A percentile compares a stretch with the other conserved stretches of the same genome.
Evolutionary conservation across 2,113 vertebrate genomes (phyloP).

Genomic region (Xiphias gladius): DNA sequence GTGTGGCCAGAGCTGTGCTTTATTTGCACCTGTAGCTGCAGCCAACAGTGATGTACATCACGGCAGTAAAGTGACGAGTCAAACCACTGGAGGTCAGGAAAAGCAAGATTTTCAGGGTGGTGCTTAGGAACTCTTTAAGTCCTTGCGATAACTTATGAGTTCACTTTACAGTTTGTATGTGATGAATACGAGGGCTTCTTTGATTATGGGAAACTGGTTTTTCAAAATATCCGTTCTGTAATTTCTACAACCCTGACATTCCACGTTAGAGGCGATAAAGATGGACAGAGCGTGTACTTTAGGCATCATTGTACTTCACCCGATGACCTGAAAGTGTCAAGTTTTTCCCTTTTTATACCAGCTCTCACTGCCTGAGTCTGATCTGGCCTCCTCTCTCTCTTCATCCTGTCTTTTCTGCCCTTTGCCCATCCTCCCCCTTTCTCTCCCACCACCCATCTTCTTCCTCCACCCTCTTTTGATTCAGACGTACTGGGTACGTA

Average conservation of each 20-base stretch:
- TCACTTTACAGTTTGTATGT: background rate
- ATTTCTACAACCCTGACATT: background rate
- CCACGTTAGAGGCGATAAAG: background rate
- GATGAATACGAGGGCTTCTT: background rate
- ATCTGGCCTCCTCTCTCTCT: constrained; percentile 80
- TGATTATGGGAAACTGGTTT: background rate
- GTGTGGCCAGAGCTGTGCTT: background rate
- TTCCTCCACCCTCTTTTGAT: constrained; percentile 69
- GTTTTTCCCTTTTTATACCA: constrained; percentile 46
- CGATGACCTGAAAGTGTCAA: constrained; percentile 29
- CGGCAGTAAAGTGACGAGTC: background rate
- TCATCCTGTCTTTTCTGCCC: constrained; percentile 80
- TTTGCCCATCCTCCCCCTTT: constrained; percentile 55
- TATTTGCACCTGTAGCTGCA: background rate
- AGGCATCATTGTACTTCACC: constrained; percentile 12
- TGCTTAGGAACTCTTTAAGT: background rate
- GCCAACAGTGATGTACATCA: no score
- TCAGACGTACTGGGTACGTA: constrained; percentile 94
- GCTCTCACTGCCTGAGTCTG: constrained; percentile 78
- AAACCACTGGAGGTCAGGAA: background rate
- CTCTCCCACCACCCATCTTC: constrained; percentile 55
- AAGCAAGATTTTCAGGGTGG: background rate
- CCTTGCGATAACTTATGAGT: background rate
- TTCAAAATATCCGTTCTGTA: background rate
- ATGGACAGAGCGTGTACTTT: background rate